Conservation (phyloP, 1,140 invertebrate genomes). For the Trichonephila clavipes region DNA sequence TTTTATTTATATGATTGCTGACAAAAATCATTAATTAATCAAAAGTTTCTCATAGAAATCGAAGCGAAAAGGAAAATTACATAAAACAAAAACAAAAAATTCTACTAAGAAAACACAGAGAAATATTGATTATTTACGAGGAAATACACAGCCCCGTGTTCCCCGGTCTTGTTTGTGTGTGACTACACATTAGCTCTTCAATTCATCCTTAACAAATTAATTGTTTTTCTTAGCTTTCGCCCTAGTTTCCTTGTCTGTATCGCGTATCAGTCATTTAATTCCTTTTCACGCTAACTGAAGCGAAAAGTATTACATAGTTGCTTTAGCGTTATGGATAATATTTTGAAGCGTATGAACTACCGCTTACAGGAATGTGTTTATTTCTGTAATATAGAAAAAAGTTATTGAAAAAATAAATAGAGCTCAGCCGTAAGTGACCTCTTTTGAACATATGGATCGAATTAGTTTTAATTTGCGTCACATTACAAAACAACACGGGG, state of each 20-base stretch:
- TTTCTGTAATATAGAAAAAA: too few species aligned
- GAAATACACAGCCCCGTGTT: neutral
- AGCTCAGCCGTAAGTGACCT: too few species aligned
- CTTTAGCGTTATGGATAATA: too few species aligned
- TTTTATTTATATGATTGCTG: too few species aligned
- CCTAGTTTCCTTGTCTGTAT: neutral
- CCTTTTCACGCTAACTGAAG: slow-evolving; percentile 18
- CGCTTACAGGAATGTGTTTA: too few species aligned
- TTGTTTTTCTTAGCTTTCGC: neutral
- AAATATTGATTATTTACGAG: neutral
- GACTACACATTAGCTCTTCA: neutral
- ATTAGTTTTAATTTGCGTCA: too few species aligned
- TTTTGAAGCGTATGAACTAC: too few species aligned
- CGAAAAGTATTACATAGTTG: neutral
- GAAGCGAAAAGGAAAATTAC: neutral
- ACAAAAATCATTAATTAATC: neutral
- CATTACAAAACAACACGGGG: too few species aligned
- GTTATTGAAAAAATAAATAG: too few species aligned
- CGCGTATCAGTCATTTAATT: neutral
- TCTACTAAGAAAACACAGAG: neutral
- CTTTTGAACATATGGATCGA: too few species aligned
- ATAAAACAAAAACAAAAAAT: neutral
- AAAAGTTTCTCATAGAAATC: neutral
- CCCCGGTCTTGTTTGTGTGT: neutral
- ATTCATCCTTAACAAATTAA: slow-evolving; percentile 1